A percentile compares a stretch with the other conserved stretches of the same genome.
Conservation (phyloP, 2,113 vertebrate species). For the Seriola rivoliana region DNA sequence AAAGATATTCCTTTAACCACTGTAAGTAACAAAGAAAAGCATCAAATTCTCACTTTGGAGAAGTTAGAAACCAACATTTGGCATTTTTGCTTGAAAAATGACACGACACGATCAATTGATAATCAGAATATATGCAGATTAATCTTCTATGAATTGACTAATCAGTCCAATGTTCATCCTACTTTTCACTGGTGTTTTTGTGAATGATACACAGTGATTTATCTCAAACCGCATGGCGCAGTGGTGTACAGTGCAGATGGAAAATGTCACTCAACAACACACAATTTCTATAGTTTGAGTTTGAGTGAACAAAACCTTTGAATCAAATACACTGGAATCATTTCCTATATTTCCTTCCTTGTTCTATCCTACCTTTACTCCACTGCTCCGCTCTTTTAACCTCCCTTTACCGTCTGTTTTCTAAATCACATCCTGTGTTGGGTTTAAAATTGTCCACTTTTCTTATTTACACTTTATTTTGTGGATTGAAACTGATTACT, state of each 20-base stretch:
- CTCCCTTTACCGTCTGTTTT: constrained; percentile 9
- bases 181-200: constrained; percentile 7
- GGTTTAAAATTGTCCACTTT: constrained; percentile 25
- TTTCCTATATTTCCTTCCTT: constrained; percentile 26
- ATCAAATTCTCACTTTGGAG: not conserved
- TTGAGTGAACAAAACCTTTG: not conserved
- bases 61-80: not conserved
- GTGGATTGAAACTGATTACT: constrained; percentile 49
- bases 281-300: not conserved
- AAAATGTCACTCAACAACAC: constrained; percentile 1
- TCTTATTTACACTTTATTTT: constrained; percentile 31
- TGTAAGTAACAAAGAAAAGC: not conserved
- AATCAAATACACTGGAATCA: not conserved
- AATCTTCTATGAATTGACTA: not conserved
- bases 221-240: not conserved
- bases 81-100: not conserved
- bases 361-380: not conserved
- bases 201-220: not conserved
- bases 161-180: not conserved
- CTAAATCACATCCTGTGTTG: constrained; percentile 25
- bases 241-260: not conserved
- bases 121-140: not conserved
- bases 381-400: constrained; percentile 7
- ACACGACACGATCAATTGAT: not conserved
- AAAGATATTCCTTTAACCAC: not conserved